Evolutionary conservation across 2,888 invertebrate genomes (phyloP).

Genomic region (Willowsia nigromaculata): DNA sequence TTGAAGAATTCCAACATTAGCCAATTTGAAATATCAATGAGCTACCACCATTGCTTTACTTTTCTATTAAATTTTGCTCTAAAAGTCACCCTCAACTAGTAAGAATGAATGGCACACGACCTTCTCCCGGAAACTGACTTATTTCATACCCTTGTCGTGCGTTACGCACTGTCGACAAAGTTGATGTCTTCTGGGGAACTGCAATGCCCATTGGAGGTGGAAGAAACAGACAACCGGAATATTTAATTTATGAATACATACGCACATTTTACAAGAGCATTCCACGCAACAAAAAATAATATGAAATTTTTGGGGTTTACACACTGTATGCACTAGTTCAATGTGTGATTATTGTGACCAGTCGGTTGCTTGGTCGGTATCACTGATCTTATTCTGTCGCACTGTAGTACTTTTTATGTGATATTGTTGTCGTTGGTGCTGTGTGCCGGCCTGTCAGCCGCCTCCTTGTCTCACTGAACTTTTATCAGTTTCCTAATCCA

Average conservation of each 20-base stretch:
- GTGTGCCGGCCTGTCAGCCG: conserved; percentile 29
- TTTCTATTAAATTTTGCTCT: conserved; percentile 10
- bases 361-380: conserved; percentile 34
- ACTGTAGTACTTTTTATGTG: conserved; percentile 1
- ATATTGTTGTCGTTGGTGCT: conserved; percentile 7
- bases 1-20: background rate
- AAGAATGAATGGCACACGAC: conserved; percentile 34
- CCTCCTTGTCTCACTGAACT: conserved; percentile 52
- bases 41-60: background rate
- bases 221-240: conserved; percentile 55
- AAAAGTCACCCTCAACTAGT: conserved; percentile 16
- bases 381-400: conserved; percentile 28
- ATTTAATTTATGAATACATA: conserved; percentile 56
- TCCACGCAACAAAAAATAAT: background rate
- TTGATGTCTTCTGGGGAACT: conserved; percentile 26
- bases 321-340: background rate
- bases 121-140: conserved; percentile 43
- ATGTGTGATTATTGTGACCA: background rate
- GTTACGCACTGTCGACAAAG: conserved; percentile 37
- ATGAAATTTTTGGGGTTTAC: background rate
- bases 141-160: background rate
- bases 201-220: background rate
- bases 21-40: background rate
- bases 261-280: conserved; percentile 29
- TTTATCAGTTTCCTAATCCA: conserved; percentile 61